Evolutionary conservation across 2,888 invertebrate species (phyloP).

Genomic region (Asteroscopus sphinx): DNA sequence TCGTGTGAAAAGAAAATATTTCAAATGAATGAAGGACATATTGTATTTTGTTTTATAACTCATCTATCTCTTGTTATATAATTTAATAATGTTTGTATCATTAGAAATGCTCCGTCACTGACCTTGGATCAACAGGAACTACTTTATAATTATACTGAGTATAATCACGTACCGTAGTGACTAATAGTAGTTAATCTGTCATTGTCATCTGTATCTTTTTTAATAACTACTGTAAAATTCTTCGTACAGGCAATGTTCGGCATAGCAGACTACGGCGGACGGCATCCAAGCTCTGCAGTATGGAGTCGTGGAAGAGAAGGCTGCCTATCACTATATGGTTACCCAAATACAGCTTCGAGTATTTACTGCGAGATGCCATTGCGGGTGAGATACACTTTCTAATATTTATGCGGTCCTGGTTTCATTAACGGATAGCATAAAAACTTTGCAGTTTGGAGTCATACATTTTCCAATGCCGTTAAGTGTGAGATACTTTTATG

Average conservation of each 20-base stretch:
- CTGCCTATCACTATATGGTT: slow-evolving; percentile 94
- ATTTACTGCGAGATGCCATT: slow-evolving; percentile 93
- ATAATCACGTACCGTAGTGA: neutral
- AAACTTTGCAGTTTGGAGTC: too few species aligned
- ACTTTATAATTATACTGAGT: neutral
- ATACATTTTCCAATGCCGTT: slow-evolving; percentile 90
- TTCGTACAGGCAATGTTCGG: slow-evolving; percentile 62
- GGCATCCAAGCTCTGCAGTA: slow-evolving; percentile 79
- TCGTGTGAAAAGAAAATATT: too few species aligned
- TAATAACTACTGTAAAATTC: too few species aligned
- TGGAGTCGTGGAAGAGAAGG: slow-evolving; percentile 84
- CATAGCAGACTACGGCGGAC: slow-evolving; percentile 64
- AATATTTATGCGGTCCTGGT: slow-evolving; percentile 20
- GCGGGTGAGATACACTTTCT: slow-evolving; percentile 91
- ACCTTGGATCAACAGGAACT: slow-evolving; percentile 1
- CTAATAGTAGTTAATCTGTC: neutral
- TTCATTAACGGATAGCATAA: neutral
- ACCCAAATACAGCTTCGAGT: slow-evolving; percentile 91
- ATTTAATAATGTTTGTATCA: too few species aligned
- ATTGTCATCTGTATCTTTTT: too few species aligned
- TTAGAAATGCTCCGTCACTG: slow-evolving; percentile 8
- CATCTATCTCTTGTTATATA: too few species aligned
- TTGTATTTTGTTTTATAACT: too few species aligned
- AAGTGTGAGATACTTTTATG: slow-evolving; percentile 90
- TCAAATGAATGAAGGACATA: too few species aligned